A percentile compares a stretch with the other conserved stretches of the same genome.
Conservation (phyloP, 2,797 vertebrate species). For the Acanthurus tractus region DNA sequence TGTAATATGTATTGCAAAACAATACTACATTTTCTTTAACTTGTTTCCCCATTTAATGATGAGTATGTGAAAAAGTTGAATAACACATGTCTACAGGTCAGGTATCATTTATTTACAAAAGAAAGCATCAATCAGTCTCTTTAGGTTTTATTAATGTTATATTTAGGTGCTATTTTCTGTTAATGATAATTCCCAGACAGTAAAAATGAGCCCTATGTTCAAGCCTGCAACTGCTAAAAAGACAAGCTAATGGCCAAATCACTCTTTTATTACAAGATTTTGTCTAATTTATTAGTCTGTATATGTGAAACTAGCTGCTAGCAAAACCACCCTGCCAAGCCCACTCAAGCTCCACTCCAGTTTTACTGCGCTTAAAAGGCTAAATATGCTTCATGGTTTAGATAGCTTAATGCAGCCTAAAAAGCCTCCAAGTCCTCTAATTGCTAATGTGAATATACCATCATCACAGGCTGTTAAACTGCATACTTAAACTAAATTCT, state of each 20-base stretch:
- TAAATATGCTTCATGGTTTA: constrained; percentile 62
- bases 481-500: constrained; percentile 58
- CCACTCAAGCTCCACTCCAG: constrained; percentile 42
- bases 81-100: no score
- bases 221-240: constrained; percentile 21
- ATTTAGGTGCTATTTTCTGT: no score
- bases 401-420: constrained; percentile 71
- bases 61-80: no score
- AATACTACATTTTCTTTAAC: no score
- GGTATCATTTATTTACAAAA: no score
- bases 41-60: no score
- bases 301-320: constrained; percentile 42
- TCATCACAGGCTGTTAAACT: constrained; percentile 62
- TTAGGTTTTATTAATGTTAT: no score
- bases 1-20: no score
- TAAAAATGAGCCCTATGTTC: constrained; percentile 6
- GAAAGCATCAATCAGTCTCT: no score
- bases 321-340: constrained; percentile 36
- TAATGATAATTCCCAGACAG: not conserved
- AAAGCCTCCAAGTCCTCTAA: constrained; percentile 74
- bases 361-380: constrained; percentile 58
- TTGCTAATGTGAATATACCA: constrained; percentile 64
- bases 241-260: constrained; percentile 2
- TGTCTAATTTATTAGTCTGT: constrained; percentile 29
- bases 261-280: constrained; percentile 10